These are phyloP conservation scores for Euphonia xanthogaster DNA, from an alignment of 2,797 vertebrate genomes.

Conservation along the genomic window DNA sequence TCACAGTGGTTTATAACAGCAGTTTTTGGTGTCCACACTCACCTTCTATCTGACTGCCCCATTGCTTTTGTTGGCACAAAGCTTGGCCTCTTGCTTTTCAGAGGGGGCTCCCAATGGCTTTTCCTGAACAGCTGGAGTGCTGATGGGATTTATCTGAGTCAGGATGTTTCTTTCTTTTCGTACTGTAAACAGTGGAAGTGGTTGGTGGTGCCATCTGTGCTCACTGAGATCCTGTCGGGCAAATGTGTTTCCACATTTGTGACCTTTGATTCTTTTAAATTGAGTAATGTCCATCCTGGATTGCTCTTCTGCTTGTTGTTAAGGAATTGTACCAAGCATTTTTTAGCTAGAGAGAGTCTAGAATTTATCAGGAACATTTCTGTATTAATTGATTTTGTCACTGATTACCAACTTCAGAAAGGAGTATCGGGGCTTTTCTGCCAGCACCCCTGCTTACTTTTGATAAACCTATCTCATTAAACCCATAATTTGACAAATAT, in stretches of 20 bases:
- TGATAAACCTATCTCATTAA: neutral
- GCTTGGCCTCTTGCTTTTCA: neutral
- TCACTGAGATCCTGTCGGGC: neutral
- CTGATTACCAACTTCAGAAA: neutral
- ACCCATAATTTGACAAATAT: neutral
- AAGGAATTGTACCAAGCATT: neutral
- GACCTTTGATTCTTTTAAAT: neutral
- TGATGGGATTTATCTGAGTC: accelerated
- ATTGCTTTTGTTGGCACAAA: neutral
- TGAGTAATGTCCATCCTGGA: neutral
- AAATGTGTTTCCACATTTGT: neutral
- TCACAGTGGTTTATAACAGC: neutral
- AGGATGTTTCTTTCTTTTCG: neutral
- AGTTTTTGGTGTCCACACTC: neutral
- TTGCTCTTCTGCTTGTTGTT: neutral
- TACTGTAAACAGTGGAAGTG: neutral
- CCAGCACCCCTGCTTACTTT: neutral
- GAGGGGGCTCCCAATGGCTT: neutral
- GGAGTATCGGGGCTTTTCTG: neutral
- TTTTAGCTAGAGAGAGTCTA: neutral
- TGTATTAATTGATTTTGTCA: neutral
- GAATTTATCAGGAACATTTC: neutral
- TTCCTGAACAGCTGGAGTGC: neutral
- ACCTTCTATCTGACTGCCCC: neutral
- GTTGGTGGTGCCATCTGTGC: neutral